Evolutionary conservation across 2,888 invertebrate species (phyloP).

Genomic region (Cotesia congregata): DNA sequence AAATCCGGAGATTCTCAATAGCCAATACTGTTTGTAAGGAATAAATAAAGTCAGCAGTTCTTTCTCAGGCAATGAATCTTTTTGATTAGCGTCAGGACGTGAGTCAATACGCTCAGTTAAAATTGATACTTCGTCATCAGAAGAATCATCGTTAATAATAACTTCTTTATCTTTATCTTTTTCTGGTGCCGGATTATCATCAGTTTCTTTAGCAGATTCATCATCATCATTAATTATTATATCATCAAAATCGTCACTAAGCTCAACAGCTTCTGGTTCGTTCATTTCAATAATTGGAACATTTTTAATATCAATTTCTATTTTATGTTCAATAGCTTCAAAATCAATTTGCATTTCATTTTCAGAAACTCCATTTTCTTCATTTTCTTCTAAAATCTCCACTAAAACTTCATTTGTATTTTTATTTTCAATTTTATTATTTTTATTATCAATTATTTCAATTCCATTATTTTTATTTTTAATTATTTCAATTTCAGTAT

Average conservation of each 20-base stretch:
- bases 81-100: background rate
- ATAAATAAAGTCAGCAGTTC: slow-evolving; percentile 52
- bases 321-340: no score
- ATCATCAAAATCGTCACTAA: slow-evolving; percentile 8
- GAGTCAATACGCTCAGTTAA: slow-evolving; percentile 35
- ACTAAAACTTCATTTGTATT: no score
- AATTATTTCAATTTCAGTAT: no score
- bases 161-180: background rate
- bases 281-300: slow-evolving; percentile 11
- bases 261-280: slow-evolving; percentile 1
- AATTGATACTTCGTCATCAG: slow-evolving; percentile 44
- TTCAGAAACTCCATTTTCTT: no score
- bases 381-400: no score
- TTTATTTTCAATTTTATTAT: no score
- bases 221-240: slow-evolving; percentile 14
- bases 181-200: background rate
- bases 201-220: background rate
- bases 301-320: slow-evolving; percentile 15
- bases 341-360: no score
- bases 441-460: no score
- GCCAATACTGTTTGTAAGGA: slow-evolving; percentile 66
- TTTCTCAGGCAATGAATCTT: slow-evolving; percentile 15
- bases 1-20: slow-evolving; percentile 60
- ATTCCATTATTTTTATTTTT: no score
- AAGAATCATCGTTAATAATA: slow-evolving; percentile 15